Percentiles rank a stretch among this genome's conserved stretches.
Conservation (phyloP, 2,888 invertebrate genomes). For the Nephrotoma guestfalica region DNA sequence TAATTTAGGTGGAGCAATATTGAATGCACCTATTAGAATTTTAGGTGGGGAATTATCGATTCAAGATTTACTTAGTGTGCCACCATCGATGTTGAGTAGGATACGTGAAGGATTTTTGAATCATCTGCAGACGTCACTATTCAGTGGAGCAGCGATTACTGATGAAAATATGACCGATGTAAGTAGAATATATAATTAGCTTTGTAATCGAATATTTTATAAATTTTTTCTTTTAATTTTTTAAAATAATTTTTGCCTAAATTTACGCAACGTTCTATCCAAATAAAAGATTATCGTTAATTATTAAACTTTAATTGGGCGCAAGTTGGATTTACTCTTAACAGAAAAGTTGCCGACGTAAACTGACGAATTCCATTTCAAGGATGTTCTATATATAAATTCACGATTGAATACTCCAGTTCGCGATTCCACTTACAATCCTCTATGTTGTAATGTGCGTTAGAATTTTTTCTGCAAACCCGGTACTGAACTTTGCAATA, state of each 20-base stretch:
- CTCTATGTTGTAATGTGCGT: no score
- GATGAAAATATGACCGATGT: slow-evolving; percentile 22
- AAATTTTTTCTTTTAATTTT: background rate
- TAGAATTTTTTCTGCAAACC: no score
- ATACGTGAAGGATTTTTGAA: slow-evolving; percentile 21
- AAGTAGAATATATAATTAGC: background rate
- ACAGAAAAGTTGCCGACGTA: no score
- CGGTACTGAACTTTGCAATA: no score
- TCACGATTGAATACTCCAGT: no score
- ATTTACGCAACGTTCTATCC: no score
- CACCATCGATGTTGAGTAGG: slow-evolving; percentile 15
- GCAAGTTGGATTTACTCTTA: no score
- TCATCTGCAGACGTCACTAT: slow-evolving; percentile 22
- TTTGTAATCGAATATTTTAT: background rate
- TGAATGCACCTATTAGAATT: slow-evolving; percentile 12
- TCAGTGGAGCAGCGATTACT: slow-evolving; percentile 22
- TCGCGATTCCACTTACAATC: no score
- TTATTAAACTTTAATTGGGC: no score
- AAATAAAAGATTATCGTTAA: no score
- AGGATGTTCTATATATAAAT: no score
- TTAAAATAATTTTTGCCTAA: background rate
- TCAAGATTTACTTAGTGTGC: slow-evolving; percentile 13
- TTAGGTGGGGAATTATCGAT: slow-evolving; percentile 14
- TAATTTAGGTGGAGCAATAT: slow-evolving; percentile 11
- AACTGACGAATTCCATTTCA: no score